Base-by-base conservation (phyloP, 2,888 invertebrate genomes). In the Seladonia tumulorum region DNA sequence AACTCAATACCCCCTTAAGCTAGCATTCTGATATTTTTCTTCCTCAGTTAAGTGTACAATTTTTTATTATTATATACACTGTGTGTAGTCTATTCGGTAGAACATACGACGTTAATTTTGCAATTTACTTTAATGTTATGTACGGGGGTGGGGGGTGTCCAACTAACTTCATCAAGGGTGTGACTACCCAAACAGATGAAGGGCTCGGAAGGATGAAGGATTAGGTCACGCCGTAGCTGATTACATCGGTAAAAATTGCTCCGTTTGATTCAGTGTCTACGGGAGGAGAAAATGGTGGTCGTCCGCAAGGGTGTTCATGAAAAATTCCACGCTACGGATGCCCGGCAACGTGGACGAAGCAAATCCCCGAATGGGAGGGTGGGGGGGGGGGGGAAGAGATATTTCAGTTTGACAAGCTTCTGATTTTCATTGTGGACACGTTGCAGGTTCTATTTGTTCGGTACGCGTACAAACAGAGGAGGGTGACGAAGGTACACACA, bases 371-470 rank as follows among this genome's bases (percentile, higher is more conserved):
- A 66, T 66, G 18, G 12, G 35, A 3, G 66, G 47, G 16, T 3
- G 5, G 1, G n/a, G 35, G 49, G 10, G 0, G 68, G 25, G 35
- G 12, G 22, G 2, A 68, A 4, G 10, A 18, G 47, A 68, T 53
- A 70, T 68, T 66, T 70, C 77, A 53, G 60, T 70, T 87, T 82
- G 75, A 83, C 82, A 74, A 76, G 45, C 60, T 18, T 29, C 60
- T 73, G 75, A 79, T 87, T 79, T 66, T 73, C 83, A 86, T 76
- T 80, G 80, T 79, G 78, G 60, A 70, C 83, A 80, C 82, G 83
- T 78, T 71, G 79, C 53, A 25, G 63, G 66, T 53, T 75, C 74
- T 82, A 80, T 86, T 86, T 84, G 75, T 81, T 82, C 70, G 78
- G 66, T 71, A 73, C 42, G 66, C 29, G 35, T 14, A 53, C 77